Evolutionary conservation across 35 echinoderm and acorn worm genomes (phyloP).

Genomic region (Apostichopus parvimensis): DNA sequence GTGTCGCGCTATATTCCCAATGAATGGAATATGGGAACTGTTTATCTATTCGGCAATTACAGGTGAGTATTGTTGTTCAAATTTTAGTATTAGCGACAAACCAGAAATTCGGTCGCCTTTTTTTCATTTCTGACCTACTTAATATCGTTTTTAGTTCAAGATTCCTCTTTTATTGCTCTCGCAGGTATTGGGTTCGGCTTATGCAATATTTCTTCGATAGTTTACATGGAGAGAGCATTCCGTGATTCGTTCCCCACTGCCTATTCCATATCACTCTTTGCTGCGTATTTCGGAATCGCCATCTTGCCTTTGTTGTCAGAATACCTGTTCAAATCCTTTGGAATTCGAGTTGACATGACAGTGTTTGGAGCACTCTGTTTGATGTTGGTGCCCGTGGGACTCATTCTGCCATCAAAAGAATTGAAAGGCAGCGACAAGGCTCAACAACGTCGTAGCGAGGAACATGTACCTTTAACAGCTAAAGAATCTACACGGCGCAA

Average conservation of each 20-base stretch:
- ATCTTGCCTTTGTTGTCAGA: conserved; percentile 7
- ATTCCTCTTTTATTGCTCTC: not conserved
- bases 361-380: conserved; percentile 7
- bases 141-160: not conserved
- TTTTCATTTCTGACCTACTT: too few species aligned
- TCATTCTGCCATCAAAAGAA: not conserved
- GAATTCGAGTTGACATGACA: conserved; percentile 8
- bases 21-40: not conserved
- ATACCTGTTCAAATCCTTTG: not conserved
- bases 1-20: not conserved
- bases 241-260: not conserved
- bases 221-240: not conserved
- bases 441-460: not conserved
- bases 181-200: conserved; percentile 28
- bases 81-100: too few species aligned
- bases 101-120: too few species aligned
- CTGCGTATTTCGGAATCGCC: conserved; percentile 19
- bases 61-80: not conserved
- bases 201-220: conserved; percentile 11
- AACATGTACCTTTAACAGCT: not conserved
- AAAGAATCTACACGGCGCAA: not conserved
- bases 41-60: not conserved
- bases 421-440: not conserved
- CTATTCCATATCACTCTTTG: not conserved
- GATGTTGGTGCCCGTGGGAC: not conserved